Evolutionary conservation across 2,797 vertebrate genomes (phyloP).

Genomic region (Silurus lanzhouensis): DNA sequence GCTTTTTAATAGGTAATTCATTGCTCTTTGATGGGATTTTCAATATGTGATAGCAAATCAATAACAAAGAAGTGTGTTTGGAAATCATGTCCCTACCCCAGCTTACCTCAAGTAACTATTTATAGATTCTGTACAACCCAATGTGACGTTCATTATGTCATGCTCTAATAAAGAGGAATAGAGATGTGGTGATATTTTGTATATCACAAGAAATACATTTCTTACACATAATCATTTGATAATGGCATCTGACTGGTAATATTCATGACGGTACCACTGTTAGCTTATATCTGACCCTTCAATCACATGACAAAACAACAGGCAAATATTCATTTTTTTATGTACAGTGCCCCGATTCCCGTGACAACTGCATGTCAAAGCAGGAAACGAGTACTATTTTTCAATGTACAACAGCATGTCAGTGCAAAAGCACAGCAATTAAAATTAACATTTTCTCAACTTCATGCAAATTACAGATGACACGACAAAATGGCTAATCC

Average conservation of each 20-base stretch:
- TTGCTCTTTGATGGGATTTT: neutral
- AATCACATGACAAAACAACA: neutral
- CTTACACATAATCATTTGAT: neutral
- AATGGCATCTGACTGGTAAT: neutral
- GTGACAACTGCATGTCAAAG: too few relatives aligned
- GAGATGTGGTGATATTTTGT: neutral
- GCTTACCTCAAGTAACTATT: neutral
- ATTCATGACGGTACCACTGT: neutral
- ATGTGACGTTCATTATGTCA: neutral
- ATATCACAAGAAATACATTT: neutral
- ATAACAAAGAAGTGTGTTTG: neutral
- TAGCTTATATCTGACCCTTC: neutral
- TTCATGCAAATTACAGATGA: neutral
- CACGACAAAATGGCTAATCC: too few relatives aligned
- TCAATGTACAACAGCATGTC: too few relatives aligned
- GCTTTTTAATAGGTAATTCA: conserved; percentile 9
- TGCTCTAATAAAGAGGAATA: too few relatives aligned
- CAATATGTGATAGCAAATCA: neutral
- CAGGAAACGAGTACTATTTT: too few relatives aligned
- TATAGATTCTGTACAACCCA: neutral
- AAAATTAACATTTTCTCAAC: neutral
- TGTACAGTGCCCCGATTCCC: neutral
- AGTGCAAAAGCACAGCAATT: neutral
- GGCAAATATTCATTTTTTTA: neutral
- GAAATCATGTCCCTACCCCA: neutral